Percentiles rank a stretch among this genome's conserved stretches.
These are phyloP conservation scores for Aphelenchoides besseyi DNA, from an alignment of 1,140 invertebrate species.

Conservation along the genomic window DNA sequence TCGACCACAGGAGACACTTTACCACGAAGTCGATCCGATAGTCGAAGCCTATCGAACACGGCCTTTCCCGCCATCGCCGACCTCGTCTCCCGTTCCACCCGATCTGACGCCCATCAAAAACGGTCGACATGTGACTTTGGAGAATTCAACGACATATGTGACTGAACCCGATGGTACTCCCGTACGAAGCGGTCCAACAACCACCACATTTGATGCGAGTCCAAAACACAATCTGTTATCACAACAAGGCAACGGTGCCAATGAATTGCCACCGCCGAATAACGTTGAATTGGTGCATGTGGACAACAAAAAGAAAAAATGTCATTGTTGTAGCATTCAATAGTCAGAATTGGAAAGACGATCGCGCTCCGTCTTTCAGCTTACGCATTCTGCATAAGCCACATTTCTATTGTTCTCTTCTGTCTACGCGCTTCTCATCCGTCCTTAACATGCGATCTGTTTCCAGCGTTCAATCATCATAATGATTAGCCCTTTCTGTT, in stretches of 20 bases:
- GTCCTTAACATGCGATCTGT: background rate
- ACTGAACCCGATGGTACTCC: background rate
- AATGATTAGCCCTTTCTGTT: background rate
- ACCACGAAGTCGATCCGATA: slow-evolving; percentile 54
- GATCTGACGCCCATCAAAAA: slow-evolving; percentile 27
- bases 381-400: background rate
- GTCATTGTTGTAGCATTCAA: slow-evolving; percentile 37
- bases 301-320: slow-evolving; percentile 48
- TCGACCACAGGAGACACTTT: slow-evolving; percentile 47
- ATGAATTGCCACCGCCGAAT: slow-evolving; percentile 39
- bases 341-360: background rate
- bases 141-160: background rate
- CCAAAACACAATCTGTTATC: background rate
- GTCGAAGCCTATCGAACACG: slow-evolving; percentile 46
- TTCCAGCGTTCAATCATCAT: background rate
- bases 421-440: background rate
- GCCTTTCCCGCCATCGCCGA: slow-evolving; percentile 50
- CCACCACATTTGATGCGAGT: slow-evolving; percentile 24
- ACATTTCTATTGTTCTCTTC: background rate
- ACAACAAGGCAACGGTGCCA: slow-evolving; percentile 11
- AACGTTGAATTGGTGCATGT: slow-evolving; percentile 46
- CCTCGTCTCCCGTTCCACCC: slow-evolving; percentile 44
- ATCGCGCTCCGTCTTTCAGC: background rate
- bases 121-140: slow-evolving; percentile 19
- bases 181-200: background rate